A percentile compares a stretch with the other conserved stretches of the same genome.
Conservation (phyloP, 2,113 vertebrate species). For the Sinocyclocheilus anophthalmus region DNA sequence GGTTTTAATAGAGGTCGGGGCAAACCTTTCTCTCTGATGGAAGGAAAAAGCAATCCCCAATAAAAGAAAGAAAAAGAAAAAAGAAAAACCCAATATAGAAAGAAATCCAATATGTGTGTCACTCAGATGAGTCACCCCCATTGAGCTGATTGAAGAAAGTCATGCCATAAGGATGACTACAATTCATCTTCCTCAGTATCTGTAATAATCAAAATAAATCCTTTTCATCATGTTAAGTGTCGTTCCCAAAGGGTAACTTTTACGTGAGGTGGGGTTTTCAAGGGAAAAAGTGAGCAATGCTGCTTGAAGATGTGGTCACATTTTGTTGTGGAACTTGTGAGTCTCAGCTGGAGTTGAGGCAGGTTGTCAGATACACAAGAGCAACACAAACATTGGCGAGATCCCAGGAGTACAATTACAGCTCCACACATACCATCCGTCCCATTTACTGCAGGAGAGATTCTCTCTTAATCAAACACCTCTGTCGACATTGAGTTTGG, state of each 20-base stretch:
- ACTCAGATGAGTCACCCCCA: background rate
- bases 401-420: constrained; percentile 24
- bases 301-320: background rate
- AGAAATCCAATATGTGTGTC: background rate
- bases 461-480: constrained; percentile 31
- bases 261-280: background rate
- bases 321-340: constrained; percentile 37
- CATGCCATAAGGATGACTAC: constrained; percentile 1
- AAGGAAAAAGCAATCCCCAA: background rate
- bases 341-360: constrained; percentile 31
- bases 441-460: constrained; percentile 25
- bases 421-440: background rate
- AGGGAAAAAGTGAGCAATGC: background rate
- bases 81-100: background rate
- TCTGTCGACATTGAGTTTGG: constrained; percentile 5
- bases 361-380: constrained; percentile 18
- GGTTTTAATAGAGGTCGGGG: background rate
- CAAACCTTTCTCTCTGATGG: constrained; percentile 3
- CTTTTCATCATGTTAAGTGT: background rate
- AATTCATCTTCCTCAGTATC: background rate
- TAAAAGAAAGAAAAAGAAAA: background rate
- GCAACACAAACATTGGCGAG: constrained; percentile 12
- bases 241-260: background rate
- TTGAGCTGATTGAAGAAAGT: background rate
- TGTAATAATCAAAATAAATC: constrained; percentile 13